These are phyloP conservation scores for Hypsibius dujardini DNA, from an alignment of 1,140 invertebrate genomes.

Conservation along the genomic window DNA sequence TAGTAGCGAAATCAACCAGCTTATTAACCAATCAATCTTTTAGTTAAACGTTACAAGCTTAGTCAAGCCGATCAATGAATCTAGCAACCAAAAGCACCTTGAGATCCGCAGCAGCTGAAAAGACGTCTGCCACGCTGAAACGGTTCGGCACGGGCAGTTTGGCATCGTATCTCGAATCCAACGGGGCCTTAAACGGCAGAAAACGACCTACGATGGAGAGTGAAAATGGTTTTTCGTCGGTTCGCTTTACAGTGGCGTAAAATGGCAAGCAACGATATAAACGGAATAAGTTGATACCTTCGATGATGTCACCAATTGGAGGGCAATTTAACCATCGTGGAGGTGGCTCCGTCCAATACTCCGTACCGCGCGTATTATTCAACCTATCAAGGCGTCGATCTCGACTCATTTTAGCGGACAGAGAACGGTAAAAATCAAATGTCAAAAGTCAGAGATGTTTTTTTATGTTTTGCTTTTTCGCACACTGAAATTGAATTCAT, in stretches of 20 bases:
- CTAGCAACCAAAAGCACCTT: background rate
- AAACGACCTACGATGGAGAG: conserved; percentile 36
- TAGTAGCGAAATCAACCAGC: too few relatives aligned
- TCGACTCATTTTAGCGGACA: background rate
- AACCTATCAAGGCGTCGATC: background rate
- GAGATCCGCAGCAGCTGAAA: background rate
- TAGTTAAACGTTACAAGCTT: too few relatives aligned
- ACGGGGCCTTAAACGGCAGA: conserved; percentile 78
- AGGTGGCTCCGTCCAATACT: conserved; percentile 40
- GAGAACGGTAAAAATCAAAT: background rate
- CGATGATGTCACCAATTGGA: conserved; percentile 51
- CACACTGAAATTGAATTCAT: too few relatives aligned
- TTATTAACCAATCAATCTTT: too few relatives aligned
- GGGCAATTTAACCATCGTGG: conserved; percentile 81
- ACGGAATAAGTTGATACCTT: too few relatives aligned
- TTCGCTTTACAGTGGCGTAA: too few relatives aligned
- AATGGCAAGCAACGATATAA: too few relatives aligned
- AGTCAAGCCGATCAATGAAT: background rate
- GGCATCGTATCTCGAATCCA: conserved; percentile 53
- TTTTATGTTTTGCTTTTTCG: too few relatives aligned
- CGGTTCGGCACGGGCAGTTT: conserved; percentile 57
- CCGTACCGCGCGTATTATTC: background rate
- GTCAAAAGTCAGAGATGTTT: too few relatives aligned
- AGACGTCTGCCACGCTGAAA: conserved; percentile 37
- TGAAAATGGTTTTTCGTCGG: too few relatives aligned